Percentiles rank a stretch among this genome's conserved stretches.
Evolutionary conservation across 1,140 invertebrate species (phyloP).

Genomic region (Aricia agestis): DNA sequence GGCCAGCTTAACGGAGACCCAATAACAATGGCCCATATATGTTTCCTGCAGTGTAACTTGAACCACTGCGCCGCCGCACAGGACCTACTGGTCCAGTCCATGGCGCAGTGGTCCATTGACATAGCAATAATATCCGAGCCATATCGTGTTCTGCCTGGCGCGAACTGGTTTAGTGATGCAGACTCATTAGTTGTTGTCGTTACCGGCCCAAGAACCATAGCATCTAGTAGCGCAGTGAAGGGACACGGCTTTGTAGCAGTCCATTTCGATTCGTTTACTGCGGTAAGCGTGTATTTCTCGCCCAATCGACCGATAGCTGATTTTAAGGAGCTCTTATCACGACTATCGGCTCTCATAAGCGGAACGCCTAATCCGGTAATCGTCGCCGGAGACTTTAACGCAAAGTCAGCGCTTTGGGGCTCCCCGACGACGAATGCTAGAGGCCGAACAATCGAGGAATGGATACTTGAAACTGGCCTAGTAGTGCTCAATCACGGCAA

Average conservation of each 20-base stretch:
- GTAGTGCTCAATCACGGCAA: not conserved
- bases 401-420: constrained; percentile 19
- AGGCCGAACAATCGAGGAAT: constrained; percentile 8
- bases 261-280: not conserved
- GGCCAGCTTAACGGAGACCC: not conserved
- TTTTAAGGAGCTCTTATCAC: not conserved
- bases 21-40: not conserved
- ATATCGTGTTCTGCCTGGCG: not conserved
- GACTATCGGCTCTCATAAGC: not conserved
- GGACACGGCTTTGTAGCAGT: not conserved
- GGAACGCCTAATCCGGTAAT: not conserved
- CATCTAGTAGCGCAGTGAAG: not conserved
- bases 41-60: not conserved
- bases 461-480: not conserved
- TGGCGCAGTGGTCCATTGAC: not conserved
- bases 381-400: constrained; percentile 15
- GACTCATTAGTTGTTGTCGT: not conserved
- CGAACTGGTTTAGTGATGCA: not conserved
- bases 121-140: not conserved
- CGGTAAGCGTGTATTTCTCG: constrained; percentile 5
- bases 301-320: constrained; percentile 2
- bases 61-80: constrained; percentile 2
- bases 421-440: not conserved
- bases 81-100: not conserved
- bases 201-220: not conserved